Base-by-base conservation (phyloP, 2,888 invertebrate genomes). In the Phalera bucephala region DNA sequence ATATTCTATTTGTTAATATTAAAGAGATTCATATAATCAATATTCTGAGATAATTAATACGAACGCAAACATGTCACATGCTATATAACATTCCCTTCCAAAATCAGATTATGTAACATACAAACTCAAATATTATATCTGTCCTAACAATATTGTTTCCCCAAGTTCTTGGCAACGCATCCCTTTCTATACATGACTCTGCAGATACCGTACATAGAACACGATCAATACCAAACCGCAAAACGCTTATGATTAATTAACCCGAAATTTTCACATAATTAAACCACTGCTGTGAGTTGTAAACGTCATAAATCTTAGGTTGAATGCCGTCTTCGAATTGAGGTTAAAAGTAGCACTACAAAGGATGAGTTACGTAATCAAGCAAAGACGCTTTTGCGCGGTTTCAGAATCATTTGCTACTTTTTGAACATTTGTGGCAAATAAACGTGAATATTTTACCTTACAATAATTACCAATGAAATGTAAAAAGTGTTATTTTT, bases 241-340 rank as follows among this genome's bases (percentile, higher is more conserved):
- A 40, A 33, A 37, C 49, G 40, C 33, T 36, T 42, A 47, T 66
- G 63, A 67, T 67, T 68, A 68, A 68, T 66, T 66, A 61, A 60
- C 52, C 51, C 36, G 21, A 56, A 61, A 67, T 60, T 55, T 57
- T 53, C 62, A 55, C 59, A 61, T 64, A 62, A 60, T 68, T 66
- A 55, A 53, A 62, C 58, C 57, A 45, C 40, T 28, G 38, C 42
- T 40, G 52, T 43, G 45, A 62, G 52, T 51, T 53, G 48, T 51
- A 52, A 56, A 58, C 57, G 55, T 53, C 53, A 63, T 70, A 70
- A 70, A 69, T 72, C 65, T 66, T 63, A 42, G 30, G 50, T 45
- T 61, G 62, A 69, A 67, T 64, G 45, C 54, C 52, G 52, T 52
- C 57, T 57, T 52, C 42, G 49, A 59, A 60, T 60, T 62, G 59